Evolutionary conservation across 2,113 vertebrate genomes (phyloP), one percentile per base, ranked within the genome.

Genomic region (Phylloscopus trochilus): DNA sequence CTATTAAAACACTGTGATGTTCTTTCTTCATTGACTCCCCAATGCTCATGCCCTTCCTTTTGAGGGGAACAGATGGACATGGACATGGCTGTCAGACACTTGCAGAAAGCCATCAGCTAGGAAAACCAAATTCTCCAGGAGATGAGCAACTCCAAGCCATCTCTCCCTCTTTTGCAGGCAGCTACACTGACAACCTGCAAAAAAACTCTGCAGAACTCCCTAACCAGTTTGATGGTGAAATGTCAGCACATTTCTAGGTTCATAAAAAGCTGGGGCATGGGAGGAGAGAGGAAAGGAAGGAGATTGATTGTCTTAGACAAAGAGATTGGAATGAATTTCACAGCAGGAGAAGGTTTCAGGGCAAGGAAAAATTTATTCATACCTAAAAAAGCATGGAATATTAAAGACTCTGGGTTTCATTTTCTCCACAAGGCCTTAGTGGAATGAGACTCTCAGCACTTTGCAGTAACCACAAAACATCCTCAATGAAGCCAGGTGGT

Each of bases 351-450:
- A n/a, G 7, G 10, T 58, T 90, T 85, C 51, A 83, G 82, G 49
- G 62, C 78, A 94, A 90, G 93, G 85, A 95, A 95, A 79, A 68
- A 91, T 49, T 90, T 82, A 83, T 88, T 83, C 75, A 69, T 85
- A 88, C 66, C 41, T 77, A 47, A 93, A 93, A 86, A 39, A 90
- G 79, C 49, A 77, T 37, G 58, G 79, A 95, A 91, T 83, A 94
- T 80, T 92, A 72, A 72, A 68, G 72, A 83, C 59, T 58, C 80
- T 28, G 59, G 27, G 23, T 43, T 66, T 92, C 51, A 58, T 63
- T 91, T 75, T 47, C 55, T 90, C 83, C 49, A 49, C 75, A 62
- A 62, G 53, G 33, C 31, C 55, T 18, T 16, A 66, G 30, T 46
- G 82, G 82, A 96, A 93, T 27, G 28, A 73, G 51, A 80, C 27